A percentile compares a stretch with the other conserved stretches of the same genome.
phyloP scores from a whole-genome alignment of 2,113 vertebrate genomes.

The Mesocricetus auratus region DNA sequence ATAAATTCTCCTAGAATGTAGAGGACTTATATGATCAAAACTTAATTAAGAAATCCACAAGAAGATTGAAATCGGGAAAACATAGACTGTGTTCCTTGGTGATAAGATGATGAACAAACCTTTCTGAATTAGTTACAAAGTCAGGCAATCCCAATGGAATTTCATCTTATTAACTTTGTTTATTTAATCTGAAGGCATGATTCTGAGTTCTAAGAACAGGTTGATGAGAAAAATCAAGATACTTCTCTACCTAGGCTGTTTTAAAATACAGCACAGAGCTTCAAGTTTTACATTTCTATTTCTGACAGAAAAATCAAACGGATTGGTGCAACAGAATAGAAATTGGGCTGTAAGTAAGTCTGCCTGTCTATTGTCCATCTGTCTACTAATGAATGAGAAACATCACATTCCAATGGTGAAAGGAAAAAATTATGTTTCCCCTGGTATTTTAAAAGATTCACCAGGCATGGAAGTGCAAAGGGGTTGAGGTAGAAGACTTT shows the following conservation, averaged over 20 bases:
- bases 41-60: not conserved
- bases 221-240: not conserved
- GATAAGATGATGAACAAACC: not conserved
- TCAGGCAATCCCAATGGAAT: not conserved
- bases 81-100: not conserved
- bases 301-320: not conserved
- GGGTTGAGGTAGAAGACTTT: not conserved
- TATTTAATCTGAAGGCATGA: conserved; percentile 27
- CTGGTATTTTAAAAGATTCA: not conserved
- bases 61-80: not conserved
- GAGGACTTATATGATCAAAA: not conserved
- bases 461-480: no score
- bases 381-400: not conserved
- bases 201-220: conserved; percentile 37
- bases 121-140: not conserved
- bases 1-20: not conserved
- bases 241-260: not conserved
- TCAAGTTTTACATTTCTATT: not conserved
- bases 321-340: conserved; percentile 10
- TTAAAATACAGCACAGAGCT: conserved; percentile 24
- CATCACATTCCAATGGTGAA: not conserved
- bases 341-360: not conserved
- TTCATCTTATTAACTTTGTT: conserved; percentile 7
- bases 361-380: not conserved
- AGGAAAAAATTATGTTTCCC: not conserved